Base-by-base conservation (phyloP, 1,140 invertebrate genomes). In the Zaprionus lachaisei region DNA sequence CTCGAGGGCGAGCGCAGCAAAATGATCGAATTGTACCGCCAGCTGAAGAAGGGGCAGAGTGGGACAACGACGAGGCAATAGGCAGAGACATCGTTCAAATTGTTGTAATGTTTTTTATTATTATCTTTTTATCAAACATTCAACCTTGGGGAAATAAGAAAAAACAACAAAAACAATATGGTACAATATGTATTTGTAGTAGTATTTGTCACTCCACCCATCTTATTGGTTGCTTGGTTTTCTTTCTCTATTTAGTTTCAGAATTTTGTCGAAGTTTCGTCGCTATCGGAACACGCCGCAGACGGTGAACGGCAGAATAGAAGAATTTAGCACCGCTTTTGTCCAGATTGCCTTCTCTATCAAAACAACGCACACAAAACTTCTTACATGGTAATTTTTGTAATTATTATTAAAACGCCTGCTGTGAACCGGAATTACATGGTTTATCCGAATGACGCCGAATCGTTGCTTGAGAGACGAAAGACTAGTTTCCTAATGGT, bases 1-100 rank as follows among this genome's bases (percentile, higher is more conserved):
- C 70, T 95, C n/a, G 95, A 95, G 63, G 93, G 93, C 49, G 93
- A 95, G 79, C 94, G 94, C 67, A 92, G 75, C 24, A 94, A 95
- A 78, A 92, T 93, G 65, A 93, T 95, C 66, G 92, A 94, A 65
- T 93, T 95, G 4, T 95, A 95, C 64, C 94, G 94, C 79, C 79
- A 85, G 63, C 69, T 95, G 24, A 95, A 95, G 90, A 91, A 93
- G 56, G 82, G 83, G 9, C 72, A 82, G 38, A 54, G 17, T 9
- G 24, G 24, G 20, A 15, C 24, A 7, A 49, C 28, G 24, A 49
- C 60, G 24, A n/a, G 34, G 44, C 56, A 38, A 22, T 63, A 58
- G 56, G 41, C 41, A 47, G 41, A 28, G 26, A 56, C 47, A 31
- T 68, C 24, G 31, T 60, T 72, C 47, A 67, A 38, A 77, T 71